phyloP scores from a whole-genome alignment of 2,797 vertebrate genomes.

The Anisognathus igniventris region DNA sequence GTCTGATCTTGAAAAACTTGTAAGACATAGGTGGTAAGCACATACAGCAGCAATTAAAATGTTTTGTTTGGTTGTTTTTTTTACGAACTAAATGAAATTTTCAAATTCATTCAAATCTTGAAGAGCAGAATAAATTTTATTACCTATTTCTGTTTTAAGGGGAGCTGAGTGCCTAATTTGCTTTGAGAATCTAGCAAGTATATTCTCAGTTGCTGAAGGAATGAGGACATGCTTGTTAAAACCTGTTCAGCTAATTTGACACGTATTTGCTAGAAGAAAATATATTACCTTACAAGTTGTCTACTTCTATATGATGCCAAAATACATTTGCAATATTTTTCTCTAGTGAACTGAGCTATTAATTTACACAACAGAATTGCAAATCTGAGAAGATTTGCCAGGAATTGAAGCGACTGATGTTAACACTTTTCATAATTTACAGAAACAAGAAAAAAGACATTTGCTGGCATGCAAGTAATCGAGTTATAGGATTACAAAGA shows the following conservation, averaged over 20 bases:
- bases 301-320: slow-evolving; percentile 9
- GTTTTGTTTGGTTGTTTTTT: neutral
- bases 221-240: slow-evolving; percentile 47
- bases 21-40: neutral
- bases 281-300: slow-evolving; percentile 41
- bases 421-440: neutral
- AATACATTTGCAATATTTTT: slow-evolving; percentile 32
- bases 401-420: slow-evolving; percentile 6
- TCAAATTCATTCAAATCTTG: neutral
- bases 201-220: slow-evolving; percentile 35
- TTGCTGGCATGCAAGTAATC: neutral
- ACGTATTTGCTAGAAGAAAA: slow-evolving; percentile 25
- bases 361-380: slow-evolving; percentile 38
- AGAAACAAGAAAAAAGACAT: neutral
- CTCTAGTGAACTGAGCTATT: slow-evolving; percentile 18
- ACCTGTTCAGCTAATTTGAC: slow-evolving; percentile 41
- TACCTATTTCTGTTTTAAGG: neutral
- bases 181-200: neutral
- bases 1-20: neutral
- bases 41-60: neutral
- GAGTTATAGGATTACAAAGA: neutral
- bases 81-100: neutral
- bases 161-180: neutral
- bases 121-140: neutral
- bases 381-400: neutral